A percentile compares a stretch with the other conserved stretches of the same genome.
These are phyloP conservation scores for Liparis tanakae DNA, from an alignment of 2,797 vertebrate species.

Conservation along the genomic window DNA sequence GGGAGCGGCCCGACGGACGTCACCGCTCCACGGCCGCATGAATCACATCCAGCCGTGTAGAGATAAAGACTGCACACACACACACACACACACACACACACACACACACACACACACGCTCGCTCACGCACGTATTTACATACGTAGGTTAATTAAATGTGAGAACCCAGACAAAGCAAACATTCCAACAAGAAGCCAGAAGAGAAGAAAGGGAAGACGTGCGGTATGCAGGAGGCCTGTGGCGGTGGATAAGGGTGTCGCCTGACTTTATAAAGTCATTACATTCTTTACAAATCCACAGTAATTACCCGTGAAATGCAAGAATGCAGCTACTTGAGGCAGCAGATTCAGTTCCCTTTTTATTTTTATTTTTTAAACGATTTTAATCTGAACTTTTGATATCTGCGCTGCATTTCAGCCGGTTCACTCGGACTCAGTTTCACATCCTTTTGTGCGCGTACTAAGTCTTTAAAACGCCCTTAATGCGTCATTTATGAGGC, in stretches of 20 bases:
- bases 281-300: slow-evolving; percentile 21
- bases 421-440: slow-evolving; percentile 10
- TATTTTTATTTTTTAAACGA: not conserved
- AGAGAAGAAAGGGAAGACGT: slow-evolving; percentile 4
- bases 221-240: not conserved
- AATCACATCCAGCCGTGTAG: slow-evolving; percentile 67
- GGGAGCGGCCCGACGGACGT: slow-evolving; percentile 65
- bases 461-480: slow-evolving; percentile 11
- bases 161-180: slow-evolving; percentile 57
- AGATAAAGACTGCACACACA: slow-evolving; percentile 53
- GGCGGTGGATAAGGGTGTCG: slow-evolving; percentile 8
- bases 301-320: slow-evolving; percentile 11
- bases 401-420: not conserved
- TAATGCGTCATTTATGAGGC: slow-evolving; percentile 33
- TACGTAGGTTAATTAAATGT: slow-evolving; percentile 44
- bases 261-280: slow-evolving; percentile 19
- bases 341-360: slow-evolving; percentile 16
- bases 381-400: slow-evolving; percentile 6
- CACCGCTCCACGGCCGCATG: slow-evolving; percentile 60
- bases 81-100: slow-evolving; percentile 20
- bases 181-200: slow-evolving; percentile 46
- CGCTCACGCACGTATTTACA: not conserved
- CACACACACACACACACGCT: not conserved
- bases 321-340: slow-evolving; percentile 5
- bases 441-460: slow-evolving; percentile 19